A percentile compares a stretch with the other conserved stretches of the same genome.
These are phyloP conservation scores for Rhipidura dahli DNA, from an alignment of 2,113 vertebrate genomes.

Conservation along the genomic window DNA sequence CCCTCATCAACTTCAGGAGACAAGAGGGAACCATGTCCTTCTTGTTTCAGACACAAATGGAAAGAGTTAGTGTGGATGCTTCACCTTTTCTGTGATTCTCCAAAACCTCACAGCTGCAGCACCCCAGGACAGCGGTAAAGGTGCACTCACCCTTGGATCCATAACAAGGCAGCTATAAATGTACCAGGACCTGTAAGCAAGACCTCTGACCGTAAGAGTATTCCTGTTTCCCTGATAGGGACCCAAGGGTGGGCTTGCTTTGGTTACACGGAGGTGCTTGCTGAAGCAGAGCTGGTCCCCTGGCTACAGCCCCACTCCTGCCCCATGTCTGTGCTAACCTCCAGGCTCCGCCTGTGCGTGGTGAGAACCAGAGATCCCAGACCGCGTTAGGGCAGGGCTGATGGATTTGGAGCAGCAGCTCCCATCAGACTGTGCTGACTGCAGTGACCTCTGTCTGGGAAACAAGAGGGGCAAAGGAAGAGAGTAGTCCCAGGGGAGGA, in stretches of 20 bases:
- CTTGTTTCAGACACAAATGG: not conserved
- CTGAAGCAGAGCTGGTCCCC: not conserved
- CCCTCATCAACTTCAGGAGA: not conserved
- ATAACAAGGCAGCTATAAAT: not conserved
- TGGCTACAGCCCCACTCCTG: not conserved
- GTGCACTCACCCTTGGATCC: not conserved
- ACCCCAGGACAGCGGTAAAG: not conserved
- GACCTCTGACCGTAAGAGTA: not conserved
- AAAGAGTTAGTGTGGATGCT: not conserved
- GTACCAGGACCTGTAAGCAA: not conserved
- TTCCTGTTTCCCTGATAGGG: not conserved
- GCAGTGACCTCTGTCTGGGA: slow-evolving; percentile 53
- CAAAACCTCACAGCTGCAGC: not conserved
- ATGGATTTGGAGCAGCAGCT: not conserved
- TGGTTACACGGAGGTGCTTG: not conserved
- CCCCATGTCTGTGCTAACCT: not conserved
- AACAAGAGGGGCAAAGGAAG: not conserved
- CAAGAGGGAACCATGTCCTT: not conserved
- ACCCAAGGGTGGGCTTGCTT: not conserved
- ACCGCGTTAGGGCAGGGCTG: not conserved
- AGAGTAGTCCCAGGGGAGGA: not conserved
- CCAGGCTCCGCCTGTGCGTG: not conserved
- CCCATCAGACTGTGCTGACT: slow-evolving; percentile 52
- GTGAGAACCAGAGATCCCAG: slow-evolving; percentile 7
- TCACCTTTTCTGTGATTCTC: not conserved